Base-by-base conservation (phyloP, 1,140 invertebrate genomes). In the Bombus consobrinus region DNA sequence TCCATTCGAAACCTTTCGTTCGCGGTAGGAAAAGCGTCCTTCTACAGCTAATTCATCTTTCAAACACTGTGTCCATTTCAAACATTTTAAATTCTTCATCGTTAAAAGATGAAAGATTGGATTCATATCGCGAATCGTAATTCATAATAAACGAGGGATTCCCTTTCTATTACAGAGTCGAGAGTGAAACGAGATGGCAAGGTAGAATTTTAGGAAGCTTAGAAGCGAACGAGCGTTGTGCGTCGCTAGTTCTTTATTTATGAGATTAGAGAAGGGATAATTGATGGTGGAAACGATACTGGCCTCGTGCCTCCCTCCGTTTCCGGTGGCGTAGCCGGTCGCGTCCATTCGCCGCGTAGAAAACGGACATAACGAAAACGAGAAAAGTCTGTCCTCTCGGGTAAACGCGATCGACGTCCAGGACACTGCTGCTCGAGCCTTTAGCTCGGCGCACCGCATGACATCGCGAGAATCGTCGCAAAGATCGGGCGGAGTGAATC, bases 181-280 rank as follows among this genome's bases (percentile, higher is more conserved):
- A 18, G 62, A 18, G 2, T 37, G 47, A n/a, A 6, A 15, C 41
- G 13, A 9, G 28, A 43, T 1, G 28, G 12, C 25, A 9, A 37
- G 69, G 47, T 72, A 79, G 39, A 59, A 84, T 66, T 85, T 85
- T 81, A 73, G 41, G 78, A 25, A 66, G n/a, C 41, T 53, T 32
- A 2, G 32, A 53, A 25, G 28, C 62, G 39, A 43, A 59, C 39
- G 32, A 25, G 1, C 32, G 69, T 53, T 32, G 41, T 72, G 80
- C 80, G 32, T 77, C 64, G 64, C 53, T 86, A 53, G 64, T 69
- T 77, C 28, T 37, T 83, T 83, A 77, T 86, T 83, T 83, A 83
- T 78, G 74, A 73, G 66, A 86, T 86, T 83, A 78, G 81, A 76
- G 39, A 64, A 34, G 80, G 53, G 62, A 15, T 86, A 86, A 86